Conservation (phyloP, 1,140 invertebrate species). For the Caenorhabditis tropicalis region DNA sequence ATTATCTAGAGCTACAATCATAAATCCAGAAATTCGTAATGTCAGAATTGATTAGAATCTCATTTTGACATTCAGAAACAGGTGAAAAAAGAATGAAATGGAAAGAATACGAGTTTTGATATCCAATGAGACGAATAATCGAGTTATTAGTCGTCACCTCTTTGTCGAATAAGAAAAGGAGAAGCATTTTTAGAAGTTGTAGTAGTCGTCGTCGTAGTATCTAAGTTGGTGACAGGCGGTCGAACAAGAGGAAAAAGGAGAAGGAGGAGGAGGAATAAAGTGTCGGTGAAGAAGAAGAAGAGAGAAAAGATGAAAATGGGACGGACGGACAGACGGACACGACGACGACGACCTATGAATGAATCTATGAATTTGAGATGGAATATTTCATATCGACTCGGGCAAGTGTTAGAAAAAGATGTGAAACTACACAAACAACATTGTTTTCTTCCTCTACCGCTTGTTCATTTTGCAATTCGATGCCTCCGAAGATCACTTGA, state of each 20-base stretch:
- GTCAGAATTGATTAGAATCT: too few species aligned
- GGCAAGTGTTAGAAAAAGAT: not conserved
- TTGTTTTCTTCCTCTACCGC: not conserved
- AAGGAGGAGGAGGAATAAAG: constrained; percentile 6
- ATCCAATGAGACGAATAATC: not conserved
- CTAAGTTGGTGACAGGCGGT: constrained; percentile 33
- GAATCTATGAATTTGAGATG: constrained; percentile 43
- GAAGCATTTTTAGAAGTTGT: not conserved
- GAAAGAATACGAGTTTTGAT: not conserved
- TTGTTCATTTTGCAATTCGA: too few species aligned
- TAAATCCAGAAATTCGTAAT: too few species aligned
- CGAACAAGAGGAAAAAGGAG: not conserved
- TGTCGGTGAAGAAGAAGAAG: not conserved
- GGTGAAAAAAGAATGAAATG: not conserved
- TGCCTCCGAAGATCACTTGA: not conserved
- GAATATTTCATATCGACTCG: constrained; percentile 30
- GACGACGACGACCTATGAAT: constrained; percentile 38
- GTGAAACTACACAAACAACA: not conserved
- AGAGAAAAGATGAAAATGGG: constrained; percentile 7
- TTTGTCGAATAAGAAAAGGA: not conserved
- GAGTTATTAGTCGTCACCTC: not conserved
- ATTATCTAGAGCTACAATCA: too few species aligned
- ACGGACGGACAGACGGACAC: constrained; percentile 23
- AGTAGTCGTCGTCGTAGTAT: constrained; percentile 34
- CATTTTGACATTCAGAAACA: too few species aligned